These are phyloP conservation scores for Gerris buenoi DNA, from an alignment of 1,140 invertebrate species.

Conservation along the genomic window DNA sequence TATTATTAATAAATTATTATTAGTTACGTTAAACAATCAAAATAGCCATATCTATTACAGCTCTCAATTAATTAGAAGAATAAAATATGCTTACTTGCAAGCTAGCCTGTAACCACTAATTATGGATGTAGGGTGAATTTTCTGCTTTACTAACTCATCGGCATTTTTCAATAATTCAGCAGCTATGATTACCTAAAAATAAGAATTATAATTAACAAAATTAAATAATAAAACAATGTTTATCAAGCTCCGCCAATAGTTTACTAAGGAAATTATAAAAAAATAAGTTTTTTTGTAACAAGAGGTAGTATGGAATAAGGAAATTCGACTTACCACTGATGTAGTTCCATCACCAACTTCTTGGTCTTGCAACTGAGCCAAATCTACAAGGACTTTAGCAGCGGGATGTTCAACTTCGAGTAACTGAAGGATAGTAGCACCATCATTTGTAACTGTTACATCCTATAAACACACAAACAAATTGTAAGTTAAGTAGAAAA, in stretches of 20 bases:
- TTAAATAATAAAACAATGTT: too few relatives aligned
- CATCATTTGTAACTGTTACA: slow-evolving; percentile 98
- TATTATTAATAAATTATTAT: too few relatives aligned
- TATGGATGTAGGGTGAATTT: slow-evolving; percentile 98
- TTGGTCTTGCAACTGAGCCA: slow-evolving; percentile 93
- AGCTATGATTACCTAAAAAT: slow-evolving; percentile 57
- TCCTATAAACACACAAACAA: slow-evolving; percentile 38
- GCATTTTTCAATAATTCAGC: slow-evolving; percentile 83
- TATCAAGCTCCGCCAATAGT: too few relatives aligned
- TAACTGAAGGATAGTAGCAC: slow-evolving; percentile 91
- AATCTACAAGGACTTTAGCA: slow-evolving; percentile 85
- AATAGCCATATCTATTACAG: too few relatives aligned
- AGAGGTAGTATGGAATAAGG: too few relatives aligned
- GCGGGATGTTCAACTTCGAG: slow-evolving; percentile 98
- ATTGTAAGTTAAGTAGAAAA: neutral
- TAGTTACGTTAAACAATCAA: too few relatives aligned
- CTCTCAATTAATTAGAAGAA: too few relatives aligned
- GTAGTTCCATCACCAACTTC: slow-evolving; percentile 99
- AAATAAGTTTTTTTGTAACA: too few relatives aligned
- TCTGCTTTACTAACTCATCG: slow-evolving; percentile 96
- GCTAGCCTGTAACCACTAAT: slow-evolving; percentile 96
- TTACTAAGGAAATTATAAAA: too few relatives aligned
- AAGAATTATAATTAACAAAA: too few relatives aligned
- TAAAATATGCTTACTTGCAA: slow-evolving; percentile 57
- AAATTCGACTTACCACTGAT: slow-evolving; percentile 64